phyloP scores from a whole-genome alignment of 2,888 invertebrate genomes.

The Torymus tubicola region DNA sequence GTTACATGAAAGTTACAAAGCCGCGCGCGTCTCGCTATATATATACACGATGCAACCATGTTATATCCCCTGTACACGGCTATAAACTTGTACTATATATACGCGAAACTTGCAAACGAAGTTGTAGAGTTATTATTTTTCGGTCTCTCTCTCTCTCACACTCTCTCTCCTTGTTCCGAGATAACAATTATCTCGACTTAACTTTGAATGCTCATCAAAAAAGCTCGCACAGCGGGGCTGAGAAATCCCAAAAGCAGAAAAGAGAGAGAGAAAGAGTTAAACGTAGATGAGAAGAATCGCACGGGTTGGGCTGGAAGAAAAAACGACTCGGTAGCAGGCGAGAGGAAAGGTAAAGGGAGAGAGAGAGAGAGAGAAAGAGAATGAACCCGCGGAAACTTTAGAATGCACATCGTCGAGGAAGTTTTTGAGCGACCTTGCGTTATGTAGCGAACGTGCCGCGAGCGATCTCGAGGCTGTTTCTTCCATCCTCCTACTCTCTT shows the following conservation, averaged over 20 bases:
- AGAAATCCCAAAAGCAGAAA: slow-evolving; percentile 2
- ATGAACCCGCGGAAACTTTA: slow-evolving; percentile 26
- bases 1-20: too few species aligned
- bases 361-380: not conserved
- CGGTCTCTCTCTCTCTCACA: not conserved
- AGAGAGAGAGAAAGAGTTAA: slow-evolving; percentile 16
- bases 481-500: not conserved
- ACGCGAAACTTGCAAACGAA: slow-evolving; percentile 1
- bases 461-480: slow-evolving; percentile 4
- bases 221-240: too few species aligned
- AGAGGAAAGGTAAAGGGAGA: not conserved
- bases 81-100: too few species aligned
- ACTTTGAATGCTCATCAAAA: slow-evolving; percentile 1
- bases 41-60: too few species aligned
- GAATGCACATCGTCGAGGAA: slow-evolving; percentile 31
- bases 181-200: slow-evolving; percentile 27
- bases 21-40: too few species aligned
- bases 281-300: not conserved
- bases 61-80: too few species aligned
- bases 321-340: too few species aligned
- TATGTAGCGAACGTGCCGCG: slow-evolving; percentile 34
- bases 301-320: not conserved
- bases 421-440: slow-evolving; percentile 49
- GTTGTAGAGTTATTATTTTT: slow-evolving; percentile 29
- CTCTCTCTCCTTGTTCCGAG: not conserved